Evolutionary conservation across 2,888 invertebrate species (phyloP).

Genomic region (Cephalotes varians): DNA sequence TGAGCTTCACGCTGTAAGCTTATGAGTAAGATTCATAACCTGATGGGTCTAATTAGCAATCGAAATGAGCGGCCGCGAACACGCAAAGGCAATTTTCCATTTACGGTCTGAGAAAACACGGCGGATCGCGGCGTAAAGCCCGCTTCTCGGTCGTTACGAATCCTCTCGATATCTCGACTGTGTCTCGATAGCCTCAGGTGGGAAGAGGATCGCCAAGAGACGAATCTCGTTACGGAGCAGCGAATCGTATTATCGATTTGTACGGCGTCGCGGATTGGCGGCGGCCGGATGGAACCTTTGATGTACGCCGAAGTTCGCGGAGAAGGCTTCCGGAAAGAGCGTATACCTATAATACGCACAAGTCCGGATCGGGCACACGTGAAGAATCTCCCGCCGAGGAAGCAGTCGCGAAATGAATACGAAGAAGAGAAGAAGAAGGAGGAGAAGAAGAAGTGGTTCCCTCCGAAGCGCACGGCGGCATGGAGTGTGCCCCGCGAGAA

Average conservation of each 20-base stretch:
- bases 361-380: conserved; percentile 74
- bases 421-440: conserved; percentile 28
- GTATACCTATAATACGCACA: conserved; percentile 56
- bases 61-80: conserved; percentile 32
- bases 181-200: conserved; percentile 17
- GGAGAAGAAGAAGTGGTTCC: background rate
- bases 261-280: conserved; percentile 73
- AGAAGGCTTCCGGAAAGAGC: conserved; percentile 77
- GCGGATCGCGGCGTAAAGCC: conserved; percentile 25
- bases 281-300: conserved; percentile 71
- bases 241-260: conserved; percentile 78
- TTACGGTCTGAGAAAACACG: conserved; percentile 42
- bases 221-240: conserved; percentile 65
- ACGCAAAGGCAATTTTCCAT: conserved; percentile 45
- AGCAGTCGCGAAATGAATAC: conserved; percentile 49
- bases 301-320: conserved; percentile 74
- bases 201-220: conserved; percentile 29
- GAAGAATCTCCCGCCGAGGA: conserved; percentile 72
- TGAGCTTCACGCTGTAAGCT: conserved; percentile 10
- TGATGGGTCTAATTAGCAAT: conserved; percentile 42
- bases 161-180: conserved; percentile 31
- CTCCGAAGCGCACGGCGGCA: conserved; percentile 5
- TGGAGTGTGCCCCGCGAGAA: conserved; percentile 25
- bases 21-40: conserved; percentile 24
- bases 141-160: conserved; percentile 36